phyloP scores from a whole-genome alignment of 1,140 invertebrate genomes.

The Triops cancriformis region DNA sequence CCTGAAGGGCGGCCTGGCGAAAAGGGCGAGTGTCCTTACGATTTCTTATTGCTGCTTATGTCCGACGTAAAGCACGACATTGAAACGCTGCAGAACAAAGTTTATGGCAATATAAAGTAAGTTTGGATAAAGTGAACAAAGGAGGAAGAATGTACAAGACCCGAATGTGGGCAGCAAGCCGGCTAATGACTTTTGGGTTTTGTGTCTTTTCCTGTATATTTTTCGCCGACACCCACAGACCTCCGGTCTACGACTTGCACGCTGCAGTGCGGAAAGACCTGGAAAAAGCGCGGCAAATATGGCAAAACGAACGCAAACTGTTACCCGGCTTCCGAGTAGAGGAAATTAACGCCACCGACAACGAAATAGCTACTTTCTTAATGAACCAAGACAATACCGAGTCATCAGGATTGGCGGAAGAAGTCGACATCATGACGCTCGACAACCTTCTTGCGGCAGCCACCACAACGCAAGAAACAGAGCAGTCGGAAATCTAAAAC shows the following conservation, averaged over 20 bases:
- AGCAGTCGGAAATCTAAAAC: neutral
- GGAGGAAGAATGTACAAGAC: neutral
- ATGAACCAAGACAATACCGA: neutral
- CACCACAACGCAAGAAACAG: neutral
- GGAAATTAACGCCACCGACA: neutral
- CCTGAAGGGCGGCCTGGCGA: conserved; percentile 48
- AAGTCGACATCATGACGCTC: neutral
- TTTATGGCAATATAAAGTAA: conserved; percentile 50
- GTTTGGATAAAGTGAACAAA: conserved; percentile 29
- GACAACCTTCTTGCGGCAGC: neutral
- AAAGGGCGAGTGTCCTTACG: conserved; percentile 50
- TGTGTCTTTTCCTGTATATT: neutral
- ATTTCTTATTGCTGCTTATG: conserved; percentile 51
- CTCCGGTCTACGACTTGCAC: conserved; percentile 22
- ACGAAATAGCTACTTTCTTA: conserved; percentile 6
- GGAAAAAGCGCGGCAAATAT: neutral
- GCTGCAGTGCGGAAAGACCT: conserved; percentile 6
- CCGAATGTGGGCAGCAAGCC: neutral
- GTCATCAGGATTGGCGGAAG: neutral
- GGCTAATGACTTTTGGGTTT: neutral
- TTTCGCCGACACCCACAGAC: neutral
- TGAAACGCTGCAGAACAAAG: conserved; percentile 48
- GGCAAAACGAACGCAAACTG: conserved; percentile 4
- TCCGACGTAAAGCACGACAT: conserved; percentile 55
- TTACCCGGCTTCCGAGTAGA: neutral